These are phyloP conservation scores for Argentina silus DNA, from an alignment of 2,797 vertebrate genomes.

Conservation along the genomic window DNA sequence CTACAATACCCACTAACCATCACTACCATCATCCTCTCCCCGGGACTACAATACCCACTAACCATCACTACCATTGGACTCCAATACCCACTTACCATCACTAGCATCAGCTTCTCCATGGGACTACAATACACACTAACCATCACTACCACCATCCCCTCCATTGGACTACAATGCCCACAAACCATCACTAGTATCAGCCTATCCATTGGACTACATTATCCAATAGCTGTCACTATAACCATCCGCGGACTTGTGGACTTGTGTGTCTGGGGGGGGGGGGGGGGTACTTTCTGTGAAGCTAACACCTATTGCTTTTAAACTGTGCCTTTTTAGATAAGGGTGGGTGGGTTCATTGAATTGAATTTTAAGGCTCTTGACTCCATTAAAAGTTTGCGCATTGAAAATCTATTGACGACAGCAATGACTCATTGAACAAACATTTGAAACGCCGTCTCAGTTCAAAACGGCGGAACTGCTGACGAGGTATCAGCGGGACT, in stretches of 20 bases:
- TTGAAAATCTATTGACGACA: constrained; percentile 16
- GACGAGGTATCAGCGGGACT: constrained; percentile 44
- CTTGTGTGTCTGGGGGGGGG: not conserved
- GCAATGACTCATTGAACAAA: constrained; percentile 35
- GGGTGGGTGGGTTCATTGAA: constrained; percentile 31
- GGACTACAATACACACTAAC: too few relatives aligned
- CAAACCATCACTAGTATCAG: too few relatives aligned
- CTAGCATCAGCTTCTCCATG: too few relatives aligned
- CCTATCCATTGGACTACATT: too few relatives aligned
- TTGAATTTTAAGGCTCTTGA: constrained; percentile 6
- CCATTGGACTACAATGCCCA: too few relatives aligned
- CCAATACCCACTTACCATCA: too few relatives aligned
- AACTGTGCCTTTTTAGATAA: constrained; percentile 53
- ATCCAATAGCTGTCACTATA: too few relatives aligned
- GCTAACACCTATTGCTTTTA: constrained; percentile 19
- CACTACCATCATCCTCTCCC: constrained; percentile 21
- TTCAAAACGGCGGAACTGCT: constrained; percentile 54
- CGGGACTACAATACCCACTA: not conserved
- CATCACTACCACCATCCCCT: too few relatives aligned
- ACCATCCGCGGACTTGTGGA: too few relatives aligned
- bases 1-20: constrained; percentile 11
- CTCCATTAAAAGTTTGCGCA: constrained; percentile 6
- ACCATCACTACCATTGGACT: not conserved
- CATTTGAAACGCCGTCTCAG: constrained; percentile 39
- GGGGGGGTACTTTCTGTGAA: not conserved